Base-by-base conservation (phyloP, 2,888 invertebrate genomes). In the Aphelenchoides bicaudatus region DNA sequence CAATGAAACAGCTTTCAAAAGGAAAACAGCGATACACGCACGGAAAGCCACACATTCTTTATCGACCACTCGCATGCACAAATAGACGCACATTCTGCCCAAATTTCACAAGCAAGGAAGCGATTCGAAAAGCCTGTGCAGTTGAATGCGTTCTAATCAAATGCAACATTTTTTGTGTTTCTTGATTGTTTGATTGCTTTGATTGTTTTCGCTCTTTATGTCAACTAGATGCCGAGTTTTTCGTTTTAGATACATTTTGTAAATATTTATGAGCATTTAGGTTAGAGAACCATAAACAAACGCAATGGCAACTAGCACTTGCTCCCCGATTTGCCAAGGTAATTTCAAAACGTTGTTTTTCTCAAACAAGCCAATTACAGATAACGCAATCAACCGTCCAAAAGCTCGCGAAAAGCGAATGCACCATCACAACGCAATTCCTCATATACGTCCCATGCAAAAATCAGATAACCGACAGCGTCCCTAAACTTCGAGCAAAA, bases 401-500 rank as follows among this genome's bases (percentile, higher is more conserved):
- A 39, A 13, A 16, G 4, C 13, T 43, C 4, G 43, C 25, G 13
- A 10, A 25, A 1, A 16, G 43, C 25, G 13, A 27, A 43, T 10
- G 13, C 64, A 64, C 39, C 63, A 62, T 39, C 54, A 65, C 28
- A 48, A 63, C 19, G 30, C 25, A 25, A 25, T 28, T 8, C 34
- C 56, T 6, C 62, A 62, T 29, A 62, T 67, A n/a, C 66, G 62
- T 13, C 61, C 62, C 13, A 37, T 28, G n/a, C 47, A 49, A n/a
- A 25, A 52, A 28, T 49, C 43, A 6, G 51, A 64, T 10, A 43
- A 52, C 13, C 53, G 61, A 8, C 57, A 67, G 27, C 29, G 64
- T 19, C 67, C 62, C 47, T 37, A 67, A 10, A 21, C 62, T 8
- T 61, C 62, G 61, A 64, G 68, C 34, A 46, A 67, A 27, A 47